phyloP scores from a whole-genome alignment of 2,888 invertebrate genomes.

The Tyria jacobaeae region DNA sequence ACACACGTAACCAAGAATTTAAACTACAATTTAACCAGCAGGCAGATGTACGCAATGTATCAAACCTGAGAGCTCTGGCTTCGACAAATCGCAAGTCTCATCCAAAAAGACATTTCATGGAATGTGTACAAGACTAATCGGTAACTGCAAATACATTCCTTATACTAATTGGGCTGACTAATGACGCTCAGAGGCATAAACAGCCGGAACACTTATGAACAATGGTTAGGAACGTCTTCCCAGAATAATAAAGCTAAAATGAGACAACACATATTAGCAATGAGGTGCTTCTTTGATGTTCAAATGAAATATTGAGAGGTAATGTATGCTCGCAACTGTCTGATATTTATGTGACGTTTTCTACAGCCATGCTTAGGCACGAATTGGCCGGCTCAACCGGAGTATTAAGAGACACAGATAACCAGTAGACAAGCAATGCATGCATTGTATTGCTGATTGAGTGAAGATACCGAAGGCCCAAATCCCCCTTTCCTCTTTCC shows the following conservation, averaged over 20 bases:
- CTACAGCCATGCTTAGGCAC: no score
- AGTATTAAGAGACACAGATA: no score
- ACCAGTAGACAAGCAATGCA: no score
- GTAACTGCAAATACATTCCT: constrained; percentile 57
- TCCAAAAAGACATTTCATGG: constrained; percentile 46
- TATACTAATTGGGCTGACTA: constrained; percentile 64
- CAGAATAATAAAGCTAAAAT: constrained; percentile 24
- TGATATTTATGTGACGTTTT: constrained; percentile 1
- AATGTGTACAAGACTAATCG: constrained; percentile 53
- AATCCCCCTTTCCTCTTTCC: no score
- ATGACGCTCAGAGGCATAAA: constrained; percentile 56
- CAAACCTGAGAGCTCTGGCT: constrained; percentile 35
- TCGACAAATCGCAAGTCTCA: constrained; percentile 47
- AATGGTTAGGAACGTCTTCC: constrained; percentile 53
- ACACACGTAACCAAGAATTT: constrained; percentile 8
- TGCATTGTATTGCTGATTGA: no score
- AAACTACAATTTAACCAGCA: constrained; percentile 7
- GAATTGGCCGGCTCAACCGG: no score
- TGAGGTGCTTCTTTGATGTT: constrained; percentile 20
- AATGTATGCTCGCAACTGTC: neutral
- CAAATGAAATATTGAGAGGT: constrained; percentile 20
- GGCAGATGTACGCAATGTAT: constrained; percentile 47
- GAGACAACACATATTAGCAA: constrained; percentile 17
- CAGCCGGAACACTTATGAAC: constrained; percentile 51
- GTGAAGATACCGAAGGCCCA: no score